These are phyloP conservation scores for Leistus spinibarbis DNA, from an alignment of 2,888 invertebrate species.

Conservation along the genomic window DNA sequence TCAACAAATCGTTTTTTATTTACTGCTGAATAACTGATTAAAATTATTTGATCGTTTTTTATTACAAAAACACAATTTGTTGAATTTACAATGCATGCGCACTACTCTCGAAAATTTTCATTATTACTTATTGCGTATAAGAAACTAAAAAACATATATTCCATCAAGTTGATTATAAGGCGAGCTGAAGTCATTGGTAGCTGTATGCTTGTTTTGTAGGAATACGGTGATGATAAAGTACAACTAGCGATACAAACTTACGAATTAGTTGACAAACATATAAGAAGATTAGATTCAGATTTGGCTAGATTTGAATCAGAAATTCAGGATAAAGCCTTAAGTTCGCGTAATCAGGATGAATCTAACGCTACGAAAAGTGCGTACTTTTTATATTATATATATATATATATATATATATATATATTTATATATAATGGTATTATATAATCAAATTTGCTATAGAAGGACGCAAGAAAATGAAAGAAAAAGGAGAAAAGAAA, in stretches of 20 bases:
- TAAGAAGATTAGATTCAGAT: conserved; percentile 93
- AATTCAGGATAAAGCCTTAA: conserved; percentile 91
- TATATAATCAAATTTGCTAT: conserved; percentile 39
- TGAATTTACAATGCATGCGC: not conserved
- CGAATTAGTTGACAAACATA: conserved; percentile 97
- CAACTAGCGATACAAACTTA: conserved; percentile 97
- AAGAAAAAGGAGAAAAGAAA: conserved; percentile 69
- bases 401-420: not conserved
- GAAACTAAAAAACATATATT: no score
- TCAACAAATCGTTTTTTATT: no score
- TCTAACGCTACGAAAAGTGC: conserved; percentile 66
- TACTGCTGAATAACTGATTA: no score
- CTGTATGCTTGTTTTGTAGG: conserved; percentile 57
- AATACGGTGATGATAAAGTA: conserved; percentile 97
- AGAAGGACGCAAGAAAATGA: conserved; percentile 74
- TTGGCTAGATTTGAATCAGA: conserved; percentile 95
- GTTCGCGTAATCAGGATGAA: conserved; percentile 73
- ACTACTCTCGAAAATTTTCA: no score
- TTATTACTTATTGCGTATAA: no score
- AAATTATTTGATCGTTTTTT: no score
- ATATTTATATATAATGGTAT: no score
- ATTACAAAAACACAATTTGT: not conserved
- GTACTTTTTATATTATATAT: not conserved
- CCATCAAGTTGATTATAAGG: no score
- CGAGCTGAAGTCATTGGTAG: no score